Base-by-base conservation (phyloP, 2,113 vertebrate genomes). In the Cochlearius cochlearius region DNA sequence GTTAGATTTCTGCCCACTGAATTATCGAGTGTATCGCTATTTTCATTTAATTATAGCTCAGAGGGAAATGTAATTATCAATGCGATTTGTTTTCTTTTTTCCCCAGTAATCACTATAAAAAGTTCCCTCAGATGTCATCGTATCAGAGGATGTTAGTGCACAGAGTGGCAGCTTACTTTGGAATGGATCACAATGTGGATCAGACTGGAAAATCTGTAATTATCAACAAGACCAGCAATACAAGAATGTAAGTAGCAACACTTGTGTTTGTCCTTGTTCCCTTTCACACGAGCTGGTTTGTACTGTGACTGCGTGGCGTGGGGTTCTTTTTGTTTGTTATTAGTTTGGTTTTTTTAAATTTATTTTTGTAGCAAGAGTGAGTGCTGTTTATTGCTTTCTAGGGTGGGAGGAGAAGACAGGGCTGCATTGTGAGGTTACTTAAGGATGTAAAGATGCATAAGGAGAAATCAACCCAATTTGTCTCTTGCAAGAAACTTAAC, bases 141-240 rank as follows among this genome's bases (percentile, higher is more conserved):
- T 99, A 99, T 96, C 99, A 99, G 98, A 99, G 99, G 80, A 99
- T 99, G 99, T 98, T 99, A 82, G 99, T 99, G 80, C 99, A 99
- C 95, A 98, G 99, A 84, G 99, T 99, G 95, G 99, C 99, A 22
- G 99, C 99, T 91, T 99, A 99, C 98, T 99, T 99, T 91, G 99
- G 99, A 76, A 98, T 99, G 98, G 99, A 99, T 97, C 99, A 99
- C 96, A 99, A 99, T 41, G 99, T 99, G 94, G 99, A 99, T 98
- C 99, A 99, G 96, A 99, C 99, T 67, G 99, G 99, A 82, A 99
- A 99, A 98, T 98, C 99, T 75, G 99, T 99, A 64, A 99, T 99
- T 98, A 99, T 99, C 98, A 99, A 99, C 98, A 99, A 98, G 98
- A 99, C 99, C 88, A 98, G 98, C 98, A 99, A 97, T 98, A 99